Conservation (phyloP, 1,140 invertebrate species). For the Sipha flava region DNA sequence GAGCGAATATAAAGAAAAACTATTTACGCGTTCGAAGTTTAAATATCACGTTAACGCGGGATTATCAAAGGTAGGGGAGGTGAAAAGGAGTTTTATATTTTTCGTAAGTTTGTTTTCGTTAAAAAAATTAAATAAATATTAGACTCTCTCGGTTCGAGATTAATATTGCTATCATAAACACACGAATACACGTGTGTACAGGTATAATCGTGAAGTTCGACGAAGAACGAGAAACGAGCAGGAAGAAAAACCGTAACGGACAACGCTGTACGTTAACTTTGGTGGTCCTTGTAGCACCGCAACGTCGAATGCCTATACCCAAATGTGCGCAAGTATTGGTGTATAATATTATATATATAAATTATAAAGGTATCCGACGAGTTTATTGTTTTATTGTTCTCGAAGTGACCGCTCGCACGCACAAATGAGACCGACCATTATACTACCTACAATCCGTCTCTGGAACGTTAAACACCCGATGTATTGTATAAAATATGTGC, state of each 20-base stretch:
- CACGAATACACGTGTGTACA: too few species aligned
- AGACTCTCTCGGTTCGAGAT: not conserved
- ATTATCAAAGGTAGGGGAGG: too few species aligned
- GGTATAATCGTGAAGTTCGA: not conserved
- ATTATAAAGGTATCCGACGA: not conserved
- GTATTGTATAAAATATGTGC: too few species aligned
- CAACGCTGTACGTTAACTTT: not conserved
- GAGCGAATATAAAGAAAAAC: too few species aligned
- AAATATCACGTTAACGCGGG: too few species aligned
- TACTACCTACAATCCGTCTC: not conserved
- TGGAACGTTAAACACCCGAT: not conserved
- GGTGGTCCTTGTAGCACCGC: not conserved
- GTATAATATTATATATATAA: not conserved
- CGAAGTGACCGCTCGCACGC: not conserved
- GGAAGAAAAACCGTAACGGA: not conserved
- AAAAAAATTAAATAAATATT: not conserved
- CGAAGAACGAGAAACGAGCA: not conserved
- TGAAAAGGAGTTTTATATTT: too few species aligned
- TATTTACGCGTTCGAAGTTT: too few species aligned
- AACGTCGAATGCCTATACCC: not conserved
- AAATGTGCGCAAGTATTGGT: too few species aligned
- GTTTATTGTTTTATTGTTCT: conserved; percentile 30
- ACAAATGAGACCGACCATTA: not conserved
- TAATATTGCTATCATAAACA: too few species aligned
- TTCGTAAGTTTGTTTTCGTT: too few species aligned